Percentiles rank a stretch among this genome's conserved stretches.
These are phyloP conservation scores for Corydoras sp. DNA, from an alignment of 2,113 vertebrate species.

Conservation along the genomic window DNA sequence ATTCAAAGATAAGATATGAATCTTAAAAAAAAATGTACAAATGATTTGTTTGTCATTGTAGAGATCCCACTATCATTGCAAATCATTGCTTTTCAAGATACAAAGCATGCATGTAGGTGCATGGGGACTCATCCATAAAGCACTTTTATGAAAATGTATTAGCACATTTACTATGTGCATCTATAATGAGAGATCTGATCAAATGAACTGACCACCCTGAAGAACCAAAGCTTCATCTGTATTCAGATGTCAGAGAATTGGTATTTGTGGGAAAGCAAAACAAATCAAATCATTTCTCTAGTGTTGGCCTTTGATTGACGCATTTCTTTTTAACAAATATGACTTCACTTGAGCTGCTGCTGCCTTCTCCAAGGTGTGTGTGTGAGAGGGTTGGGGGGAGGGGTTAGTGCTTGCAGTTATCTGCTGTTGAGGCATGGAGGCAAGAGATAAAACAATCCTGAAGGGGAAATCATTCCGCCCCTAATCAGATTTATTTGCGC, in stretches of 20 bases:
- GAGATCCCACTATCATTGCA: too few relatives aligned
- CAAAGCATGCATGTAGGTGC: too few relatives aligned
- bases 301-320: conserved; percentile 28
- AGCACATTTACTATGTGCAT: conserved; percentile 50
- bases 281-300: conserved; percentile 18
- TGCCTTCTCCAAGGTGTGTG: conserved; percentile 15
- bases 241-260: conserved; percentile 21
- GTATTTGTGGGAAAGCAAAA: conserved; percentile 13
- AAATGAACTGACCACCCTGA: conserved; percentile 32
- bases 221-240: conserved; percentile 26
- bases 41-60: too few relatives aligned
- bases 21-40: too few relatives aligned
- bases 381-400: conserved; percentile 40
- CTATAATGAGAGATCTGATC: conserved; percentile 49
- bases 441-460: conserved; percentile 70
- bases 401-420: conserved; percentile 51
- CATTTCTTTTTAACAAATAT: conserved; percentile 34
- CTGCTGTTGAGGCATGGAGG: conserved; percentile 54
- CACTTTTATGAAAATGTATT: conserved; percentile 31
- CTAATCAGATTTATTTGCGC: conserved; percentile 73
- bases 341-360: conserved; percentile 19
- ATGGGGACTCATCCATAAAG: too few relatives aligned
- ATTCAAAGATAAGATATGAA: too few relatives aligned
- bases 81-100: too few relatives aligned
- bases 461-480: conserved; percentile 66